Evolutionary conservation across 30 jellyfish, hydroid and myxozoan genomes (phyloP), one percentile per base, ranked within the genome.

Genomic region (Euphysa ruthae): DNA sequence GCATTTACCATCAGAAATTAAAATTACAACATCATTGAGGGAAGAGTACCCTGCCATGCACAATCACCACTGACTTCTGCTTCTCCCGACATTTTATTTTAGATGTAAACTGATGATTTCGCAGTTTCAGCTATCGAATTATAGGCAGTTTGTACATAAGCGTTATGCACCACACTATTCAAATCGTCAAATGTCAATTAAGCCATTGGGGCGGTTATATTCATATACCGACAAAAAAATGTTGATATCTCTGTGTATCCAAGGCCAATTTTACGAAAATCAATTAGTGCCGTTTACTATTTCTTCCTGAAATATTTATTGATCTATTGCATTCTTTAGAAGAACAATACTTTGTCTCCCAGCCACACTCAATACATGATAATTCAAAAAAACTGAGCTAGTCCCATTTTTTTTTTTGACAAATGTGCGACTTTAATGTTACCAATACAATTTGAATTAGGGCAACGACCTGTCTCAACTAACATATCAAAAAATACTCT

Each of bases 201-300:
- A 16, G 55, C 69, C 86, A 58, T 63, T 26, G 90, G 84, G 13
- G 76, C 82, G 4, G 90, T 82, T 82, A 75, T 75, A 64, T 63
- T 75, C 83, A 75, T 75, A 35, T 82, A 75, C 8, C 61, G 26
- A 64, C 49, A 46, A 51, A 62, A 75, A 4, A 55, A 49, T 55
- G 24, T 56, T n/a, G n/a, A n/a, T n/a, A 75, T 49, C 34, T 63
- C 91, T 26, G 38, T 61, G 32, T 33, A 73, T 33, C 83, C 91
- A 49, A 8, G 81, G 21, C 91, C 91, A 0, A 31, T 75, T 62
- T 75, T 76, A 1, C 91, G 82, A 65, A 75, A 75, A 6, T 74
- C 83, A n/a, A 66, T 56, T 8, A 54, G 22, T 14, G 91, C 73
- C 32, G 23, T 32, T 4, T 23, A 56, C 46, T 56, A 4, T 56